These are phyloP conservation scores for Leptopilina clavipes DNA, from an alignment of 1,140 invertebrate species.

Conservation along the genomic window DNA sequence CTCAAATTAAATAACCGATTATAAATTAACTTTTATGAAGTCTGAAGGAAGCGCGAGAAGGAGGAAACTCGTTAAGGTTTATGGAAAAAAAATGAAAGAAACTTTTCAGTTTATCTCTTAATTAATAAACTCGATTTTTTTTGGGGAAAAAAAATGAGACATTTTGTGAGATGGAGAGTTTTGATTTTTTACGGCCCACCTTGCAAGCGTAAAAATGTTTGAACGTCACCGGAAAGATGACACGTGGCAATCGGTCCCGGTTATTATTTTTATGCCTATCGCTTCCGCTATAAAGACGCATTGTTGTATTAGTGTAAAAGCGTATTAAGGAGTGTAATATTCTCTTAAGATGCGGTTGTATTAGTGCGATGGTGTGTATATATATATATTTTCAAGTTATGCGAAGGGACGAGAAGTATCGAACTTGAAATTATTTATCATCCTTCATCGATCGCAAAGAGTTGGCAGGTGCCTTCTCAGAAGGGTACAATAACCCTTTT, in stretches of 20 bases:
- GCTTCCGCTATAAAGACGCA: conserved; percentile 51
- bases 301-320: conserved; percentile 19
- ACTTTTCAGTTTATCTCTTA: conserved; percentile 1
- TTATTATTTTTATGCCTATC: conserved; percentile 59
- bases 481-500: conserved; percentile 20
- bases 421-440: conserved; percentile 52
- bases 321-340: not conserved
- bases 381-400: not conserved
- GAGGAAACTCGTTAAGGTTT: conserved; percentile 4
- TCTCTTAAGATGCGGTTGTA: not conserved
- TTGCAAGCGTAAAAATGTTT: conserved; percentile 40
- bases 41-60: not conserved
- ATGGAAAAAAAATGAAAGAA: not conserved
- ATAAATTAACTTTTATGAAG: not conserved
- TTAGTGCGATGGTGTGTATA: not conserved
- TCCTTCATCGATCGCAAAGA: conserved; percentile 50
- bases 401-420: conserved; percentile 1
- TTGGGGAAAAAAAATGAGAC: not conserved
- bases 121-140: not conserved
- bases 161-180: not conserved
- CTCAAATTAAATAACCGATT: not conserved
- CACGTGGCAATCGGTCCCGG: conserved; percentile 60
- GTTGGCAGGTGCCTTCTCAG: conserved; percentile 51
- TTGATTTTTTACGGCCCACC: conserved; percentile 32
- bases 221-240: conserved; percentile 61